Conservation (phyloP, 2,888 invertebrate species). For the Dicyrtomina minuta region DNA sequence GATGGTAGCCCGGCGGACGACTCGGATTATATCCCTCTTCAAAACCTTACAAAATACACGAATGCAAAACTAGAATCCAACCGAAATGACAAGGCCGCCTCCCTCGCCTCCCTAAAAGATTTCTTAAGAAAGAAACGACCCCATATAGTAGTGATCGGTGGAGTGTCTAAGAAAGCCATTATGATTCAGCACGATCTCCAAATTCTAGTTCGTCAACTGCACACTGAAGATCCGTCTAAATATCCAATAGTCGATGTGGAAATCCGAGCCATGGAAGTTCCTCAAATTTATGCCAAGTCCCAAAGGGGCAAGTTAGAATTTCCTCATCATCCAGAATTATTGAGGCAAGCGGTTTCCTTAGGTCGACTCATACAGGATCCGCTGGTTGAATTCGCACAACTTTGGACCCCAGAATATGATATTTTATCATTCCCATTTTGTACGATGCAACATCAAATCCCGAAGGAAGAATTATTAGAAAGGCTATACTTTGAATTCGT, state of each 20-base stretch:
- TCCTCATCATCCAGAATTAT: slow-evolving; percentile 84
- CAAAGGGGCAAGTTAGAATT: slow-evolving; percentile 84
- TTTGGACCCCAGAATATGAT: slow-evolving; percentile 95
- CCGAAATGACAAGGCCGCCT: slow-evolving; percentile 67
- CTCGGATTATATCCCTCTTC: slow-evolving; percentile 83
- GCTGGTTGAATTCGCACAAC: slow-evolving; percentile 89
- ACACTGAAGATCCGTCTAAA: slow-evolving; percentile 83
- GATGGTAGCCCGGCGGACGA: slow-evolving; percentile 96
- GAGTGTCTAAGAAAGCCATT: slow-evolving; percentile 84
- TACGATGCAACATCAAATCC: slow-evolving; percentile 66
- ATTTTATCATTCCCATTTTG: slow-evolving; percentile 92
- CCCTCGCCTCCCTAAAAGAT: slow-evolving; percentile 69
- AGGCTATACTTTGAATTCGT: slow-evolving; percentile 83
- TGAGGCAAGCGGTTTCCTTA: slow-evolving; percentile 90
- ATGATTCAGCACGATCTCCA: slow-evolving; percentile 77
- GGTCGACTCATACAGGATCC: slow-evolving; percentile 94
- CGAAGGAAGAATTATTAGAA: slow-evolving; percentile 82
- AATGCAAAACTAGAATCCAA: slow-evolving; percentile 71
- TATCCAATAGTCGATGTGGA: slow-evolving; percentile 85
- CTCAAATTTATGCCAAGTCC: slow-evolving; percentile 88
- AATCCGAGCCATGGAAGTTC: slow-evolving; percentile 89
- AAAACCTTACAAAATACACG: slow-evolving; percentile 79
- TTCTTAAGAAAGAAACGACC: slow-evolving; percentile 90
- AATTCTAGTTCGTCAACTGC: slow-evolving; percentile 71
- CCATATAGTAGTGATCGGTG: slow-evolving; percentile 84